Evolutionary conservation across 1,140 invertebrate species (phyloP).

Genomic region (Heliconius nattereri): DNA sequence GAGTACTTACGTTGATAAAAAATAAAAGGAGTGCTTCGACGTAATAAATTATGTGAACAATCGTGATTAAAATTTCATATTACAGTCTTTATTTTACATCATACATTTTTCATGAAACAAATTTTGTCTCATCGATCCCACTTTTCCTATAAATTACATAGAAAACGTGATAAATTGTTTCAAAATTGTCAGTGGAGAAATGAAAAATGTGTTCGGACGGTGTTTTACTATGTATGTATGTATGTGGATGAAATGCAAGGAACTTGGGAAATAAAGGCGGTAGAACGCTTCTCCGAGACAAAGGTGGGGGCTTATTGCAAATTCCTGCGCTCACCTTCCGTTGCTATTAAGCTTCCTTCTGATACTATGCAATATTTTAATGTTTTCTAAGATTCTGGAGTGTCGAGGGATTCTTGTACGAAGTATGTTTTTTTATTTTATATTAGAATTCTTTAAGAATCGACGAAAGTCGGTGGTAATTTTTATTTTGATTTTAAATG

Average conservation of each 20-base stretch:
- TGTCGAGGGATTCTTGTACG: conserved; percentile 11
- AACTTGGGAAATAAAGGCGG: conserved; percentile 73
- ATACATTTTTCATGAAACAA: not conserved
- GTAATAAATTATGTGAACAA: not conserved
- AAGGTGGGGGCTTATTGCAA: conserved; percentile 75
- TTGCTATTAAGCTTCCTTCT: conserved; percentile 64
- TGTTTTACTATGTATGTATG: conserved; percentile 33
- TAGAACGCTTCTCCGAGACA: conserved; percentile 61
- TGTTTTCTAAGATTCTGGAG: conserved; percentile 51
- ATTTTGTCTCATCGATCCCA: conserved; percentile 1
- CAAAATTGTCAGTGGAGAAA: conserved; percentile 26
- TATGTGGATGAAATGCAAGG: conserved; percentile 68
- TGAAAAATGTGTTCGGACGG: conserved; percentile 43
- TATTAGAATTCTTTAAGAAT: not conserved
- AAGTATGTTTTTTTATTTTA: conserved; percentile 12
- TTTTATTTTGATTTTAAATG: too few relatives aligned
- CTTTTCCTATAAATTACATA: conserved; percentile 2
- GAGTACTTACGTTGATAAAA: too few relatives aligned
- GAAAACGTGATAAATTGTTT: conserved; percentile 24
- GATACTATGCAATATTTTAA: conserved; percentile 64
- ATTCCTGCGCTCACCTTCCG: conserved; percentile 71
- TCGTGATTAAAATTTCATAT: not conserved
- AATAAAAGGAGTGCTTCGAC: too few relatives aligned
- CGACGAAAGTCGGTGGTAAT: not conserved
- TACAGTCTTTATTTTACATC: not conserved